phyloP scores from a whole-genome alignment of 2,888 invertebrate species.

The Trissoscelio sp. region DNA sequence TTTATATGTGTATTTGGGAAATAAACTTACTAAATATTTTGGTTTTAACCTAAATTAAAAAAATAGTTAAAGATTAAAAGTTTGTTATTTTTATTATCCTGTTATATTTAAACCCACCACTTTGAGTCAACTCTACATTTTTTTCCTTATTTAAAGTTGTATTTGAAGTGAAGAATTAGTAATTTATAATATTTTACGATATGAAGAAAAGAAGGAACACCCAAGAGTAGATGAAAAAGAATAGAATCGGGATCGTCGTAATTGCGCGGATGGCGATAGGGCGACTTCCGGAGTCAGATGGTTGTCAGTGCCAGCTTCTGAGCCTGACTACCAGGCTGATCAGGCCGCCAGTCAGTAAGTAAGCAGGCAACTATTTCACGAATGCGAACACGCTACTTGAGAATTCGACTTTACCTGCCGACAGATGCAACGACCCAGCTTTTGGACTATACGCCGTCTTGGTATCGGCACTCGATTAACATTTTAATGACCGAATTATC shows the following conservation, averaged over 20 bases:
- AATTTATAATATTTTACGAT: too few species aligned
- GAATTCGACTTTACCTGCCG: slow-evolving; percentile 74
- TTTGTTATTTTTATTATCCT: too few species aligned
- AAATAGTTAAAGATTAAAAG: too few species aligned
- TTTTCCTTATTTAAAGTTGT: too few species aligned
- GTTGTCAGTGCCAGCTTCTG: slow-evolving; percentile 37
- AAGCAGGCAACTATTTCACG: slow-evolving; percentile 76
- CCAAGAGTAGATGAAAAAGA: too few species aligned
- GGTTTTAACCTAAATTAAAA: too few species aligned
- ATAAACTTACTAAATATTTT: too few species aligned
- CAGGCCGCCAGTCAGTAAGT: slow-evolving; percentile 41
- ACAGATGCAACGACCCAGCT: slow-evolving; percentile 76
- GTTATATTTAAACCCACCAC: too few species aligned
- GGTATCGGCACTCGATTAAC: slow-evolving; percentile 73
- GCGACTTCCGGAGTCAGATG: slow-evolving; percentile 40
- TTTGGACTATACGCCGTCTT: slow-evolving; percentile 62
- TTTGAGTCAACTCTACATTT: too few species aligned
- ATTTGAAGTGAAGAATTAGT: too few species aligned
- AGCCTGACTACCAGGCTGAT: slow-evolving; percentile 23
- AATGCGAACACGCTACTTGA: slow-evolving; percentile 73
- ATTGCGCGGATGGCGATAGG: slow-evolving; percentile 18
- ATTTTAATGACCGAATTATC: slow-evolving; percentile 81
- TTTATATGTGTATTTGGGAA: too few species aligned
- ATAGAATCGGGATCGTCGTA: slow-evolving; percentile 19
- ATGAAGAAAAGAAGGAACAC: too few species aligned